Conservation (phyloP, 2,797 vertebrate genomes). For the Orestias chungarensis region DNA sequence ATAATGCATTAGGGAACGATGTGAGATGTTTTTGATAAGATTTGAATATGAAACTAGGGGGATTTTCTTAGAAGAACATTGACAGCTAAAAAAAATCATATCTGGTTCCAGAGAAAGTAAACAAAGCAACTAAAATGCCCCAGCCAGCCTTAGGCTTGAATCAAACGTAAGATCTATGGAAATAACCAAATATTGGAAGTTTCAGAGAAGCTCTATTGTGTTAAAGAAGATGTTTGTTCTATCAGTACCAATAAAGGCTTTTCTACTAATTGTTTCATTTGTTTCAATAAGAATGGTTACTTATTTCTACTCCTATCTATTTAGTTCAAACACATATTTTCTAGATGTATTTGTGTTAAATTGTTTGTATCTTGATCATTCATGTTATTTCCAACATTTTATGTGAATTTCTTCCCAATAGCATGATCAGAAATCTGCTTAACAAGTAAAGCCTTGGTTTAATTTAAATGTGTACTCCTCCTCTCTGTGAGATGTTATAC, state of each 20-base stretch:
- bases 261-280: background rate
- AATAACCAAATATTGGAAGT: background rate
- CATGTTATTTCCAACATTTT: background rate
- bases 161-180: background rate
- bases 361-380: background rate
- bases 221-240: background rate
- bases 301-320: background rate
- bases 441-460: background rate
- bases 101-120: background rate
- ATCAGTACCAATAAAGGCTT: background rate
- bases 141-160: background rate
- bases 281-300: too few relatives aligned
- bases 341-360: background rate
- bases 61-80: background rate
- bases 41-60: background rate
- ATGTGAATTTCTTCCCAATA: background rate
- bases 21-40: background rate
- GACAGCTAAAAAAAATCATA: background rate
- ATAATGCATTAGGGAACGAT: background rate
- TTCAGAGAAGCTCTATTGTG: background rate
- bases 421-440: background rate
- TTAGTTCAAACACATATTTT: too few relatives aligned
- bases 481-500: background rate
- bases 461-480: background rate
- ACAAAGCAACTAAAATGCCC: background rate